A percentile compares a stretch with the other conserved stretches of the same genome.
These are phyloP conservation scores for Acanthosepion esculentum DNA, from an alignment of 2,888 invertebrate genomes.

Conservation along the genomic window DNA sequence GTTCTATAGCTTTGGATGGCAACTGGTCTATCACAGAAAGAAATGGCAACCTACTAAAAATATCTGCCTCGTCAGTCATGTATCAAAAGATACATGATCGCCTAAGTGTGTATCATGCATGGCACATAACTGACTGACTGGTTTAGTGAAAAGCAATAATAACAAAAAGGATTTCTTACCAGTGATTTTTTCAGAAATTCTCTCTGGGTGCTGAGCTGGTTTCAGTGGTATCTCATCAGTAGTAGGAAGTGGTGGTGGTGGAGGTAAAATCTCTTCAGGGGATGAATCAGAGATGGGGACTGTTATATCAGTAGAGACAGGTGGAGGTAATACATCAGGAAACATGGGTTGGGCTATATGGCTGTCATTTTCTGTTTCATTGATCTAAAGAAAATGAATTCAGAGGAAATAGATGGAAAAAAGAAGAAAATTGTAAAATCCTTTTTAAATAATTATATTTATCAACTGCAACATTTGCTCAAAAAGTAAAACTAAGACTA, in stretches of 20 bases:
- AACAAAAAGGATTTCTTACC: not conserved
- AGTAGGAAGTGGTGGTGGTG: not conserved
- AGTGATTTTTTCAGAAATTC: not conserved
- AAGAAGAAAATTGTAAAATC: no score
- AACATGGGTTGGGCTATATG: not conserved
- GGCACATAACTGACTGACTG: no score
- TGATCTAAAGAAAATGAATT: not conserved
- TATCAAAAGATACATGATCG: no score
- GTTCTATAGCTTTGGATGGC: no score
- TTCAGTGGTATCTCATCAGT: not conserved
- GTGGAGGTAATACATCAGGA: not conserved
- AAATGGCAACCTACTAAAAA: no score
- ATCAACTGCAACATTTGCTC: no score
- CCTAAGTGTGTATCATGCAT: no score
- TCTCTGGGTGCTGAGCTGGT: not conserved
- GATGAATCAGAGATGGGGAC: not conserved
- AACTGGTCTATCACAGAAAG: no score
- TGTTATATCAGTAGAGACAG: not conserved
- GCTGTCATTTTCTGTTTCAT: not conserved
- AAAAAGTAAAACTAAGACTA: no score
- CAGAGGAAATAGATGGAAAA: not conserved
- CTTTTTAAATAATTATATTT: no score
- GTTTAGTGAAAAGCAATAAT: not conserved
- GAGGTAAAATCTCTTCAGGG: slow-evolving; percentile 2
- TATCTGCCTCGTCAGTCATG: no score